These are phyloP conservation scores for Dione juno DNA, from an alignment of 2,888 invertebrate species.

Conservation along the genomic window DNA sequence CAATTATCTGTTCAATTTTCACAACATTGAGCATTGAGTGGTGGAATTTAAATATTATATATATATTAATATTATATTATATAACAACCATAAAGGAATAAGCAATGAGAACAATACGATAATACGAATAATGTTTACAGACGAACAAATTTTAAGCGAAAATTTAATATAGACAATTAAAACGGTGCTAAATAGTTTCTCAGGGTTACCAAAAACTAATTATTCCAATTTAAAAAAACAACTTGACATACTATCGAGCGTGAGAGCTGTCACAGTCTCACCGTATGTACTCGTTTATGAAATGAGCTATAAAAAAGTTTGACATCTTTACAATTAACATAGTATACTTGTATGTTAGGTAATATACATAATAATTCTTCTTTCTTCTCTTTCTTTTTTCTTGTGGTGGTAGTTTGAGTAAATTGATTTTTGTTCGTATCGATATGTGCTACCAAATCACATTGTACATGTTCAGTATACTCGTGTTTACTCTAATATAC, in stretches of 20 bases:
- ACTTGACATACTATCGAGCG: slow-evolving; percentile 17
- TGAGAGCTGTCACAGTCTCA: slow-evolving; percentile 14
- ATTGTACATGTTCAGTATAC: no score
- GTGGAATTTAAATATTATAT: no score
- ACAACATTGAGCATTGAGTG: no score
- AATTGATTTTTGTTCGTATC: no score
- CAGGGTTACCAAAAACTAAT: slow-evolving; percentile 20
- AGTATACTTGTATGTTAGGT: neutral
- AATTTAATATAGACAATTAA: slow-evolving; percentile 8
- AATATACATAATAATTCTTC: neutral
- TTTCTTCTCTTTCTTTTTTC: no score
- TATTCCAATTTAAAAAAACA: slow-evolving; percentile 8
- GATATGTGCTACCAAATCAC: no score
- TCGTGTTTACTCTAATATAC: no score
- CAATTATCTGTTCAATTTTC: no score
- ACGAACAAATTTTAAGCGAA: neutral
- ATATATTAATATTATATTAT: no score
- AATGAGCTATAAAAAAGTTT: slow-evolving; percentile 5
- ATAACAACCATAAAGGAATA: no score
- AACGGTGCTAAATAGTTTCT: slow-evolving; percentile 13
- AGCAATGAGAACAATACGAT: neutral
- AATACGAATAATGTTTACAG: neutral
- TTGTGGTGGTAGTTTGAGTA: no score
- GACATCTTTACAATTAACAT: neutral
- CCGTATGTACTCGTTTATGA: slow-evolving; percentile 5